phyloP scores from a whole-genome alignment of 2,113 vertebrate genomes.

The Vidua macroura region DNA sequence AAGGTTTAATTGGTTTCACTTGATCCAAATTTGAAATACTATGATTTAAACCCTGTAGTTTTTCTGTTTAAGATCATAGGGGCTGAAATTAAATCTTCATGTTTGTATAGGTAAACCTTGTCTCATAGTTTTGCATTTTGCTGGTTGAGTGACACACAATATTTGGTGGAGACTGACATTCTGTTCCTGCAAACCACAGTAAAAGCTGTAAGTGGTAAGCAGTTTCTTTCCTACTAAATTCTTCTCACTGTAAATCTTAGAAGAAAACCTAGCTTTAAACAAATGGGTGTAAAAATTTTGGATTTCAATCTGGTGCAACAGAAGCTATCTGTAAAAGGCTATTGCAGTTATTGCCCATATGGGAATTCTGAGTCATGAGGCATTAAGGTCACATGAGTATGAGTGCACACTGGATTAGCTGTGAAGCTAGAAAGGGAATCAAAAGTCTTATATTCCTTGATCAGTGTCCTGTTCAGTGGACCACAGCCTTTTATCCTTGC shows the following conservation, averaged over 20 bases:
- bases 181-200: not conserved
- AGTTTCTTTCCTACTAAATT: not conserved
- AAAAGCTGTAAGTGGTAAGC: not conserved
- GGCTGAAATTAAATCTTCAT: not conserved
- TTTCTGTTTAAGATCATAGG: not conserved
- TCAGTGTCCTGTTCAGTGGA: not conserved
- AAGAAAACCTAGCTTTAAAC: not conserved
- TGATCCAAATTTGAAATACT: not conserved
- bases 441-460: not conserved
- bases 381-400: not conserved
- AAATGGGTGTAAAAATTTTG: not conserved
- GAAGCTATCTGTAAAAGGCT: not conserved
- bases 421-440: not conserved
- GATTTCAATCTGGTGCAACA: not conserved
- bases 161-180: not conserved
- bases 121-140: not conserved
- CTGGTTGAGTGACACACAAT: accelerated
- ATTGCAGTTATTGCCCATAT: not conserved
- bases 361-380: not conserved
- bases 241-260: not conserved
- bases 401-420: not conserved
- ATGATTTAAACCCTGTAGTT: not conserved
- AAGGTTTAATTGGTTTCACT: not conserved
- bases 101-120: not conserved
- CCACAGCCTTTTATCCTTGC: not conserved